These are phyloP conservation scores for Drosophila willistoni DNA, from an alignment of 1,140 invertebrate species.

Conservation along the genomic window DNA sequence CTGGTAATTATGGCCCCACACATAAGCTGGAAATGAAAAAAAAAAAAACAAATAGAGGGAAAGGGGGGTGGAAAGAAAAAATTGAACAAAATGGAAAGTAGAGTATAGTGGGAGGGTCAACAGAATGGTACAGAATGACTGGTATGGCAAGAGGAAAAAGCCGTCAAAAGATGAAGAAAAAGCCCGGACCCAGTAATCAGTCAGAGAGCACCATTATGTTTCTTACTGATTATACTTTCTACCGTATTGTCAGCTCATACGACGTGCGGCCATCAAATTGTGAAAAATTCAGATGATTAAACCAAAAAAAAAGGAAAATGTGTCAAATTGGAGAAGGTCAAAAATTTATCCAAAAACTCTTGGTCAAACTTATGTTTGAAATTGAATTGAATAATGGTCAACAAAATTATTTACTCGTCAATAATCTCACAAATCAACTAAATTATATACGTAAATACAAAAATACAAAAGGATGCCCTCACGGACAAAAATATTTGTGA, in stretches of 20 bases:
- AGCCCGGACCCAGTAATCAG: conserved; percentile 27
- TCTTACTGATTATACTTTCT: conserved; percentile 30
- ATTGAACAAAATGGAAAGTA: conserved; percentile 1
- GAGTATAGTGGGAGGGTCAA: neutral
- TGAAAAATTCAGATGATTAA: neutral
- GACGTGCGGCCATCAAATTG: neutral
- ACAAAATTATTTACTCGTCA: too few relatives aligned
- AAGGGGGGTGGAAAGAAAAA: neutral
- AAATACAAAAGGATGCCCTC: too few relatives aligned
- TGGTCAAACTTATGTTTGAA: neutral
- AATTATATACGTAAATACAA: too few relatives aligned
- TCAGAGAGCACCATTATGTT: conserved; percentile 13
- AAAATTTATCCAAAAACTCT: neutral
- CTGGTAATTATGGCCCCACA: conserved; percentile 45
- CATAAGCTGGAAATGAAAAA: conserved; percentile 10
- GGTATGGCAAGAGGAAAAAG: neutral
- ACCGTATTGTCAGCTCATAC: neutral
- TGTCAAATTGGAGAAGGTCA: neutral
- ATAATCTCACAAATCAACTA: too few relatives aligned
- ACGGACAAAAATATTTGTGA: too few relatives aligned
- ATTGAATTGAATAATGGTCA: too few relatives aligned
- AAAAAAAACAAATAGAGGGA: neutral
- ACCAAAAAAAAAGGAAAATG: neutral
- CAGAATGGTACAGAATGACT: neutral
- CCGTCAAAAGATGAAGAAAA: conserved; percentile 9